Evolutionary conservation across 2,797 vertebrate genomes (phyloP), one percentile per base, ranked within the genome.

Genomic region (Valencia hispanica): DNA sequence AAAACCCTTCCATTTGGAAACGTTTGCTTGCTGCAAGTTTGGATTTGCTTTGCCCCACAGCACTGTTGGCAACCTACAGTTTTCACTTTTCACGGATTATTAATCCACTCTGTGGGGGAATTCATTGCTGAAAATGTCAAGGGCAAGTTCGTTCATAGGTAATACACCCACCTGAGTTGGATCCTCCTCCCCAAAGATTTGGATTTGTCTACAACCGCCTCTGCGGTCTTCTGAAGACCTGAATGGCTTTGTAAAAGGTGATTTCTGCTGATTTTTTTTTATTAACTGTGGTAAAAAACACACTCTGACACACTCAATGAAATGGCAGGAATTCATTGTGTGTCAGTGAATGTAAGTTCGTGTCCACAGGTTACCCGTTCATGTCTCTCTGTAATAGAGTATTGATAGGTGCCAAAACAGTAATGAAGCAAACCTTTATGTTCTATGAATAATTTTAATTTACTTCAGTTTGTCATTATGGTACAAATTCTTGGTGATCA

Each of bases 211-310:
- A 75, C 80, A 74, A 75, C 72, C 27, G n/a, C 87, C 85, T 87
- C 86, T 84, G 82, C 88, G 86, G 84, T 89, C 87, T 87, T 83
- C 84, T 74, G 79, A 77, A 71, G 84, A 88, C 85, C 87, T 74
- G n/a, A 10, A 82, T 86, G 83, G 84, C 78, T 88, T 85, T 87
- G 83, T 93, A 78, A 91, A 90, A 91, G 88, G 90, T 90, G 91
- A 93, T 80, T 50, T 81, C 87, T 85, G 65, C 53, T 61, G 50
- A 75, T 76, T 83, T 78, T 34, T 61, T 79, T 65, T 72, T 81
- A 72, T 81, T 71, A 50, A n/a, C 68, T 72, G 66, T 77, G 11
- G 77, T 45, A 50, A 66, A 79, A 74, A 81, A 80, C n/a, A 75
- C 71, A 78, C 4, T 14, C 27, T 69, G 68, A 61, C 55, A 81